Evolutionary conservation across 2,888 invertebrate species (phyloP), one percentile per base, ranked within the genome.

Genomic region (Dryomyza anilis): DNA sequence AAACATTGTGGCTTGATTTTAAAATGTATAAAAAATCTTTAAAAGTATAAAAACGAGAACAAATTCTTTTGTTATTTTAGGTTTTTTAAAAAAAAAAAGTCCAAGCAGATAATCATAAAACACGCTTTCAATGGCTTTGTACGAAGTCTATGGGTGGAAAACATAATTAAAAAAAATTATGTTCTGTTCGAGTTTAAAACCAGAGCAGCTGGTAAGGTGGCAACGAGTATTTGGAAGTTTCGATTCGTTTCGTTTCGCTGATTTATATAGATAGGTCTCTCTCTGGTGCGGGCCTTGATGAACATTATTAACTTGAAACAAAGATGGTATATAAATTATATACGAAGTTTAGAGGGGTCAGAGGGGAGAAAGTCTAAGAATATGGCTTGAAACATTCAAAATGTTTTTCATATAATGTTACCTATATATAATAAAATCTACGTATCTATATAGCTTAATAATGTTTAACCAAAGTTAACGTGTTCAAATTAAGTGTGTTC

Each of bases 51-150:
- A 58, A 60, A 60, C 48, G 50, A 43, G 45, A 29, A 60, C 52
- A 55, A 33, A 30, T 57, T 67, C 63, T 48, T 65, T 66, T 69
- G 69, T 70, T 64, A 63, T 70, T 71, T 33, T 68, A 63, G 62
- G 2, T 56, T 33, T 50, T 21, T 58, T 57, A 43, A 65, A 63
- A 52, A 23, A 58, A 23, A 55, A 55, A 55, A 55, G 55, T 55
- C 19, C 36, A 33, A 55, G 36, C 55, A 55, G 55, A 55, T 55
- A 55, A 55, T 55, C 10, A 23, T 50, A 50, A 25, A n/a, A n/a
- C n/a, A 25, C 27, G 25, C 50, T 27, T n/a, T 7, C 25, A 50
- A 27, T 50, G 27, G 50, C 27, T 50, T 23, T 50, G 25, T 50
- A 1, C 21, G 23, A 21, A 33, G 23, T 48, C 14, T 48, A 25